These are phyloP conservation scores for Caerostris darwini DNA, from an alignment of 1,140 invertebrate species.

Conservation along the genomic window DNA sequence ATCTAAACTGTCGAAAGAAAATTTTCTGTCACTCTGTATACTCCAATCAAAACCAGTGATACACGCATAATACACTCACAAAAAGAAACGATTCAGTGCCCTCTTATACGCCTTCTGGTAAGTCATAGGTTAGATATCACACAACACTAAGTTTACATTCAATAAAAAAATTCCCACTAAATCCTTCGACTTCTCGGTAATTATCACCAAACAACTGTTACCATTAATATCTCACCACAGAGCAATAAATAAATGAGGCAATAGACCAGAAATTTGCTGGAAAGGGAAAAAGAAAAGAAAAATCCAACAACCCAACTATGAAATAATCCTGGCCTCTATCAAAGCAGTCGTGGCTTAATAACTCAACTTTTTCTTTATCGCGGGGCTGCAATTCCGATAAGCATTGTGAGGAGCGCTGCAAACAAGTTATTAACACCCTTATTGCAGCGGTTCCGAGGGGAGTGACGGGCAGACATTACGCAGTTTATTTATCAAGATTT, in stretches of 20 bases:
- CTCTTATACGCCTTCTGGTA: too few species aligned
- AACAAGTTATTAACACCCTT: slow-evolving; percentile 48
- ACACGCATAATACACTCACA: too few species aligned
- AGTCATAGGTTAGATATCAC: too few species aligned
- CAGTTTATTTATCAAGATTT: slow-evolving; percentile 41
- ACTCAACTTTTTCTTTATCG: background rate
- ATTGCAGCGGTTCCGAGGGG: background rate
- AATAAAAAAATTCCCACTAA: too few species aligned
- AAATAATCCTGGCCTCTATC: background rate
- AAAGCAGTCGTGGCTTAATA: background rate
- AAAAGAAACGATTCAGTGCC: too few species aligned
- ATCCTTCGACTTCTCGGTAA: too few species aligned
- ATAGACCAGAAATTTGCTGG: background rate
- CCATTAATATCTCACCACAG: background rate
- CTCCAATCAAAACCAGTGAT: too few species aligned
- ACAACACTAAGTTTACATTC: too few species aligned
- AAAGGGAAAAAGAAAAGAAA: background rate
- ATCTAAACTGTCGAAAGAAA: too few species aligned
- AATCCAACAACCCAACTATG: background rate
- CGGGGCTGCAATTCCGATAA: background rate
- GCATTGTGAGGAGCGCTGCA: background rate
- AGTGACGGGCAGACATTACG: background rate
- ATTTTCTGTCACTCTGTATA: too few species aligned
- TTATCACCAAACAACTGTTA: too few species aligned
- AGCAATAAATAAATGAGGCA: background rate